Percentiles rank a stretch among this genome's conserved stretches.
Conservation (phyloP, 2,113 vertebrate genomes). For the Ptychochromis oligacanthus region DNA sequence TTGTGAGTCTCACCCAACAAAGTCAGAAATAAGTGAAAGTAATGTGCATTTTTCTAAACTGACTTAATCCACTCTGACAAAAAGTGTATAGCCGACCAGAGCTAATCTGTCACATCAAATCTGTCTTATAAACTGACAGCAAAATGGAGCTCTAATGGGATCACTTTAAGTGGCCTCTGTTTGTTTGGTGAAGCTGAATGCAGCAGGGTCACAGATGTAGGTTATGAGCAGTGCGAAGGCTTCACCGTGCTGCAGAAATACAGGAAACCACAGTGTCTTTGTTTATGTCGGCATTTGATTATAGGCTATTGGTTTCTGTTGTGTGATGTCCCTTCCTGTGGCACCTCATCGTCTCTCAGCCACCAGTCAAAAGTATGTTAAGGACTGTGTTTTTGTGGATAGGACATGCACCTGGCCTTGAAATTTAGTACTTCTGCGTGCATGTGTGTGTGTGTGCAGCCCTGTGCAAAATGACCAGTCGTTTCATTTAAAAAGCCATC, state of each 20-base stretch:
- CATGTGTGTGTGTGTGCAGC: not conserved
- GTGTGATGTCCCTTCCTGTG: slow-evolving; percentile 57
- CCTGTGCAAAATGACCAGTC: slow-evolving; percentile 47
- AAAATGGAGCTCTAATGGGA: not conserved
- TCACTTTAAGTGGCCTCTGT: slow-evolving; percentile 10
- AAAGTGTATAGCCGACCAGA: not conserved
- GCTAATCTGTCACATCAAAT: not conserved
- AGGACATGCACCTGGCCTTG: not conserved
- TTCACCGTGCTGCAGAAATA: slow-evolving; percentile 47
- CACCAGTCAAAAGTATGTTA: slow-evolving; percentile 1
- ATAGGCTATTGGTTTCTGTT: slow-evolving; percentile 15
- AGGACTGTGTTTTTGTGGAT: slow-evolving; percentile 6
- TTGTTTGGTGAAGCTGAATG: slow-evolving; percentile 2
- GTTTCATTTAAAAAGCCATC: slow-evolving; percentile 56
- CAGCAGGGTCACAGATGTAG: slow-evolving; percentile 4
- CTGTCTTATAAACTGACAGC: not conserved
- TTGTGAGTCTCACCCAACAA: not conserved
- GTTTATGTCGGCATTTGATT: slow-evolving; percentile 27
- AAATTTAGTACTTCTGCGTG: not conserved
- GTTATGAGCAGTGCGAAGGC: not conserved
- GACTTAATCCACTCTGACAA: not conserved
- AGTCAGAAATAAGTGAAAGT: not conserved
- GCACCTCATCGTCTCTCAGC: slow-evolving; percentile 3
- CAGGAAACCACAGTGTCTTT: slow-evolving; percentile 70
- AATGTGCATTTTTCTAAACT: not conserved